Evolutionary conservation across 2,113 vertebrate genomes (phyloP).

Genomic region (Balaenoptera acutorostrata): DNA sequence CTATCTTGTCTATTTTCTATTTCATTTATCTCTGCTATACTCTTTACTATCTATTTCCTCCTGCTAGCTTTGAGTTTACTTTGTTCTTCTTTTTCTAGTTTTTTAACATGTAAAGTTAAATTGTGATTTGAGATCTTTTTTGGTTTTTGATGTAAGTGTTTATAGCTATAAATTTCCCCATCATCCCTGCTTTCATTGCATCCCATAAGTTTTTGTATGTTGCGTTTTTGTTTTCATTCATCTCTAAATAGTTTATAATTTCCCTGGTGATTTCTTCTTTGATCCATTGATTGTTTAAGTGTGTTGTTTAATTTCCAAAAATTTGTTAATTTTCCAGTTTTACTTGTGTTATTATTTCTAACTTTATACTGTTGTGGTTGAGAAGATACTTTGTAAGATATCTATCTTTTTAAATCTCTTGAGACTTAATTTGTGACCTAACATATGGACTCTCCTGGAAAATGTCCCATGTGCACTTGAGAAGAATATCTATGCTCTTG

Average conservation of each 20-base stretch:
- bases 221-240: not conserved
- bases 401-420: too few species aligned
- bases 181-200: not conserved
- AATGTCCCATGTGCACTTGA: not conserved
- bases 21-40: not conserved
- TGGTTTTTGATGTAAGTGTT: not conserved
- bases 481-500: not conserved
- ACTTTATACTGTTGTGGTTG: too few species aligned
- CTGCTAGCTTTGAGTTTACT: not conserved
- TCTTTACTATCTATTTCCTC: not conserved
- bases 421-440: not conserved
- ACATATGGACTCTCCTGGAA: not conserved
- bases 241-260: not conserved
- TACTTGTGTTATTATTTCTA: not conserved
- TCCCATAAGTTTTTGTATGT: not conserved
- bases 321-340: not conserved
- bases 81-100: not conserved
- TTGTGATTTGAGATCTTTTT: not conserved
- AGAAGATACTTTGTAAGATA: too few species aligned
- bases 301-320: not conserved
- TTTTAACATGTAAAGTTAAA: not conserved
- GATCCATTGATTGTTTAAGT: not conserved
- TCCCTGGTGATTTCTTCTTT: not conserved
- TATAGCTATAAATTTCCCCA: not conserved
- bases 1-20: not conserved